Evolutionary conservation across 2,797 vertebrate species (phyloP).

Genomic region (Enteromius radiatus): DNA sequence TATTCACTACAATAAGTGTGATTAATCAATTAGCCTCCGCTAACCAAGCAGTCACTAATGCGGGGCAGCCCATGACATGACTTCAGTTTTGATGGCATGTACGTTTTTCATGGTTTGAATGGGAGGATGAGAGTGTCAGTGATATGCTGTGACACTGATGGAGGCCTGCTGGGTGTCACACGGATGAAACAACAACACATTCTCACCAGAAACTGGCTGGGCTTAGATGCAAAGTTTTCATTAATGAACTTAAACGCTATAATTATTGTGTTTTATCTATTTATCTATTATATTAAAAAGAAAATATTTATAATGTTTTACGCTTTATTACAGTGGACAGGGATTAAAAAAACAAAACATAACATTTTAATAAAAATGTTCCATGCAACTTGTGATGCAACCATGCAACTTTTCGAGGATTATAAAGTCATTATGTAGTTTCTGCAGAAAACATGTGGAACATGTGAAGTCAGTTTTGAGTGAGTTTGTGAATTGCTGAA

Average conservation of each 20-base stretch:
- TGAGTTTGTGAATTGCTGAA: background rate
- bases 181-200: background rate
- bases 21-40: constrained; percentile 75
- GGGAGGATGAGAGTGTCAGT: constrained; percentile 70
- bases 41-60: constrained; percentile 52
- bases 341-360: background rate
- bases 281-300: background rate
- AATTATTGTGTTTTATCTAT: no score
- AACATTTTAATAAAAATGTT: background rate
- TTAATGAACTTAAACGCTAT: background rate
- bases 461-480: background rate
- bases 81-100: constrained; percentile 70
- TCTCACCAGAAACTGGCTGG: constrained; percentile 24
- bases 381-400: background rate
- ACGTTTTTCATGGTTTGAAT: constrained; percentile 67
- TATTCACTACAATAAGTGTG: constrained; percentile 69
- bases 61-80: constrained; percentile 63
- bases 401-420: background rate
- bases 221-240: background rate
- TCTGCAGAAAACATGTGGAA: background rate
- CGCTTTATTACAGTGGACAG: background rate
- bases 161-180: constrained; percentile 30
- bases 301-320: background rate
- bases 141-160: constrained; percentile 39
- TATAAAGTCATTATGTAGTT: background rate